Evolutionary conservation across 2,113 vertebrate genomes (phyloP).

Genomic region (Halcyon malimbica): DNA sequence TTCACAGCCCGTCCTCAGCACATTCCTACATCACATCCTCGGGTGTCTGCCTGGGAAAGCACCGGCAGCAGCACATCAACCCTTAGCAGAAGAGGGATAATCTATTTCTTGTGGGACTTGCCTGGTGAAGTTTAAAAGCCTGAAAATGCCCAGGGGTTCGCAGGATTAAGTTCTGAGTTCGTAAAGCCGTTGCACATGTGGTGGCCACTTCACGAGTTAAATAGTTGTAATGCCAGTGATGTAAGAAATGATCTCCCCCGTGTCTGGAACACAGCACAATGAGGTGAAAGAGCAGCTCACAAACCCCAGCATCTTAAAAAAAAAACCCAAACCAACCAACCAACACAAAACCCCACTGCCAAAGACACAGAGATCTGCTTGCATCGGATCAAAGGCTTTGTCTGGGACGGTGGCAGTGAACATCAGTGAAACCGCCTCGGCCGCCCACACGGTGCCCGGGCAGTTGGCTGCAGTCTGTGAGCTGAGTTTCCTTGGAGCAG

Average conservation of each 20-base stretch:
- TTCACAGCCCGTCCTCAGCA: not conserved
- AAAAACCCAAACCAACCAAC: too few relatives aligned
- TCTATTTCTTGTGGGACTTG: not conserved
- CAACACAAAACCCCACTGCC: not conserved
- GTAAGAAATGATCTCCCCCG: not conserved
- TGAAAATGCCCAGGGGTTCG: not conserved
- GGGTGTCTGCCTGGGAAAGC: not conserved
- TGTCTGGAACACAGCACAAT: not conserved
- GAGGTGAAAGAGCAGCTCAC: not conserved
- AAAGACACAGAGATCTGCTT: not conserved
- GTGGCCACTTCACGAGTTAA: not conserved
- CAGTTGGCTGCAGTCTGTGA: fast-evolving
- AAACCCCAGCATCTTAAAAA: not conserved
- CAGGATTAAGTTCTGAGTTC: not conserved
- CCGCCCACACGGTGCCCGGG: not conserved
- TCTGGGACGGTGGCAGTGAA: not conserved
- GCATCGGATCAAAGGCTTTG: not conserved
- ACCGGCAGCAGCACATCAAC: fast-evolving
- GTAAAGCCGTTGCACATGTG: not conserved
- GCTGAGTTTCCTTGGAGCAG: not conserved
- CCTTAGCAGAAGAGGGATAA: not conserved
- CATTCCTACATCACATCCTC: fast-evolving
- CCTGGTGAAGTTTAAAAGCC: not conserved
- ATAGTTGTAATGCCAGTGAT: not conserved
- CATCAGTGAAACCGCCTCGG: not conserved